phyloP scores from a whole-genome alignment of 2,113 vertebrate species.

The Antidorcas marsupialis region DNA sequence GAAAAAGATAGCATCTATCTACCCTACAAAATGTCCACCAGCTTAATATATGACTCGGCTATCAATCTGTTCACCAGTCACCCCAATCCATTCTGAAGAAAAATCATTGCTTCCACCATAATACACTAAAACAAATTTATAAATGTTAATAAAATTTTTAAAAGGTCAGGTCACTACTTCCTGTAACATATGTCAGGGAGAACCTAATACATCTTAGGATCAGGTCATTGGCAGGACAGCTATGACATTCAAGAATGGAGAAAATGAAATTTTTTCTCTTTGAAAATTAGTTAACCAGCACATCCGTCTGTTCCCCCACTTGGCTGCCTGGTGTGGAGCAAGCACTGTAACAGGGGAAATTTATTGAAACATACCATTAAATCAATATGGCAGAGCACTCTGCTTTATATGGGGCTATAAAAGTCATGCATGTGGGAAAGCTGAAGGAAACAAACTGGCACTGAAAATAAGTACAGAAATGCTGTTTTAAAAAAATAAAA shows the following conservation, averaged over 20 bases:
- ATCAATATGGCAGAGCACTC: conserved; percentile 40
- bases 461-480: background rate
- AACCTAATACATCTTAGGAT: conserved; percentile 69
- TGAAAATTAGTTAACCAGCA: conserved; percentile 57
- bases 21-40: background rate
- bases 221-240: conserved; percentile 72
- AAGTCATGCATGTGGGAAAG: conserved; percentile 24
- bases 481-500: background rate
- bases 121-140: conserved; percentile 73
- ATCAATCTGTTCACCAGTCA: conserved; percentile 10
- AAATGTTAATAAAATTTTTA: conserved; percentile 78
- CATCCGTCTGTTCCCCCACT: conserved; percentile 26
- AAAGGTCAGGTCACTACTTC: conserved; percentile 78
- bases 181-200: conserved; percentile 33
- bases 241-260: conserved; percentile 72
- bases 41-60: background rate
- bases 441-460: background rate
- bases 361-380: conserved; percentile 62
- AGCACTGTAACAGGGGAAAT: conserved; percentile 28
- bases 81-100: conserved; percentile 38
- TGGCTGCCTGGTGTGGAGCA: conserved; percentile 26
- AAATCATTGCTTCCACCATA: conserved; percentile 39
- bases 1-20: background rate
- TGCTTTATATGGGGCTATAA: conserved; percentile 31
- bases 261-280: conserved; percentile 50